Evolutionary conservation across 2,113 vertebrate genomes (phyloP).

Genomic region (Myotis yumanensis): DNA sequence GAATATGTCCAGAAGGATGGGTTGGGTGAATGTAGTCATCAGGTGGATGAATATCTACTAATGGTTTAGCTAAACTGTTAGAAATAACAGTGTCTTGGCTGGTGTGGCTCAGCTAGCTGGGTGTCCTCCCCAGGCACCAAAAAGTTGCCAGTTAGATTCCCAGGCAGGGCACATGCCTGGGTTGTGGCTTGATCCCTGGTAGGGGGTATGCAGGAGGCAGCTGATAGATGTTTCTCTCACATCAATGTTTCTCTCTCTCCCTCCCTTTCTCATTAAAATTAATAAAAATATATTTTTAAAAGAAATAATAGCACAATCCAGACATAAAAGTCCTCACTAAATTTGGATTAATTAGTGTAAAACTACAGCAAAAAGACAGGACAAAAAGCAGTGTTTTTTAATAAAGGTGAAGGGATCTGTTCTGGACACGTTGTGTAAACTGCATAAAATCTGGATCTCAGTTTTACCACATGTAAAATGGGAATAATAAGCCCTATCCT

Average conservation of each 20-base stretch:
- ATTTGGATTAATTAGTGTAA: not conserved
- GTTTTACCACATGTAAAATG: not conserved
- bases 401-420: not conserved
- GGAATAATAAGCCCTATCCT: not conserved
- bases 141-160: no score
- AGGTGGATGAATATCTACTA: not conserved
- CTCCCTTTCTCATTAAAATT: no score
- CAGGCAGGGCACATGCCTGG: no score
- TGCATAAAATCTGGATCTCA: not conserved
- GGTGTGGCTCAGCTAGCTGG: no score
- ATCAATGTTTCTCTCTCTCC: no score
- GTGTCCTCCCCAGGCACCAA: no score
- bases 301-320: not conserved
- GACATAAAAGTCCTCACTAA: not conserved
- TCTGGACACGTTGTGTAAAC: not conserved
- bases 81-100: not conserved
- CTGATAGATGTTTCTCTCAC: no score
- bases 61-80: not conserved
- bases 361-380: not conserved
- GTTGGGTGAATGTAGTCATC: not conserved
- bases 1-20: accelerated
- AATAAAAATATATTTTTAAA: no score
- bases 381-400: not conserved
- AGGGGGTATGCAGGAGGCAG: no score
- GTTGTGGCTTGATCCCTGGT: no score